Base-by-base conservation (phyloP, 2,113 vertebrate genomes). In the Lepus europaeus region DNA sequence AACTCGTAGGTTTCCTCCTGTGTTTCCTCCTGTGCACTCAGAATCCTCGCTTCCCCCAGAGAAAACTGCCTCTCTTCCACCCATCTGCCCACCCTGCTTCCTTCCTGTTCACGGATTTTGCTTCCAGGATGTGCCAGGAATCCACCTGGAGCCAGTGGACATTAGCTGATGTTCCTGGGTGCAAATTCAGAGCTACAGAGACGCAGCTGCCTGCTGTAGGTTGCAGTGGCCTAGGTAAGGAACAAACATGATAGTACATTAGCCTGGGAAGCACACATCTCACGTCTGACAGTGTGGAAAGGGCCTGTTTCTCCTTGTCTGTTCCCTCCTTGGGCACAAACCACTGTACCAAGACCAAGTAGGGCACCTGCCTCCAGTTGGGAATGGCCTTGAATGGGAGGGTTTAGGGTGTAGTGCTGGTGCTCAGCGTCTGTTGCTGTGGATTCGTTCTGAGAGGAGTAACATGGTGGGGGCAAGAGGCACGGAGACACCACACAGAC, bases 261-360 rank as follows among this genome's bases (percentile, higher is more conserved):
- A 64, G 72, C 61, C 20, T 36, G 56, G 17, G 51, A 94, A 79
- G 80, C 49, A 74, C 5, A 13, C 39, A 63, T 79, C 83, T 96
- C 69, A 59, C 78, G 56, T 59, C 20, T 88, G 82, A 87, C 85
- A 69, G 27, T 92, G 81, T 93, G 81, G 85, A 82, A 80, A 82
- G 81, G 33, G 64, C 39, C 4, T 36, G 12, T 73, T 74, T 85
- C 33, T 94, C 39, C n/a, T 59, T 22, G 1, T n/a, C 5, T 51
- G 80, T 72, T 56, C 25, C 39, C 73, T 61, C 73, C 19, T 56
- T 17, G 45, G 87, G 66, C 39, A 39, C 11, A 53, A 36, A 23
- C n/a, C 27, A 5, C 3, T 59, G 10, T 31, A 31, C 29, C 22
- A 63, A 91, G 72, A 39, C 56, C n/a, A 29, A 51, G 9, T 6